Percentiles rank a stretch among this genome's conserved stretches.
These are phyloP conservation scores for Chrysoperla carnea DNA, from an alignment of 1,140 invertebrate species.

Conservation along the genomic window DNA sequence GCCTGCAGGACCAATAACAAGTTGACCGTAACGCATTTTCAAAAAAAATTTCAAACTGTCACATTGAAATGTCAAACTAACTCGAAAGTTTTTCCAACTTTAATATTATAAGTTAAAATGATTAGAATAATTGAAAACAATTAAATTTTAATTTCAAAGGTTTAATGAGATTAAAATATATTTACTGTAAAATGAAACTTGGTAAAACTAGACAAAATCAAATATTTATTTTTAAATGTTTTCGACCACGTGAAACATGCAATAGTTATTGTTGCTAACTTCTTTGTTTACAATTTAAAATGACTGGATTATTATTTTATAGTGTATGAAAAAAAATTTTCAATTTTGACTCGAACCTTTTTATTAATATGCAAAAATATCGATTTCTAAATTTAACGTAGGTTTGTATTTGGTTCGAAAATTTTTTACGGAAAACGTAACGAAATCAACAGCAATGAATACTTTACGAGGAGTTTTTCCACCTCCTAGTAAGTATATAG, in stretches of 20 bases:
- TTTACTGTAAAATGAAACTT: no score
- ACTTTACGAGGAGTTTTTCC: conserved; percentile 35
- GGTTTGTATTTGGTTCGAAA: neutral
- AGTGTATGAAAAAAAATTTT: neutral
- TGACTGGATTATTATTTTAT: neutral
- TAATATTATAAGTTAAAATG: no score
- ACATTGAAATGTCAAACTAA: no score
- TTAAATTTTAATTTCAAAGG: no score
- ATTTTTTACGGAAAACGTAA: neutral
- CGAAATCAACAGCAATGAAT: conserved; percentile 18
- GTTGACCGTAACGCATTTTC: conserved; percentile 81
- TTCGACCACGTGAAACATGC: no score
- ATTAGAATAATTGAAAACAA: no score
- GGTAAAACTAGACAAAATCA: no score
- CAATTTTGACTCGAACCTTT: neutral
- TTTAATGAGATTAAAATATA: no score
- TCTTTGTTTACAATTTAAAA: neutral
- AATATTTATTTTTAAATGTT: no score
- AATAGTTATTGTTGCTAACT: neutral
- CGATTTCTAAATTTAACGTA: neutral
- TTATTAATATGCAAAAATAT: no score
- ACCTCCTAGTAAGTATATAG: conserved; percentile 32
- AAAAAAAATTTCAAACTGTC: no score
- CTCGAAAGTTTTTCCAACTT: no score
- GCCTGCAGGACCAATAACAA: conserved; percentile 90